phyloP scores from a whole-genome alignment of 37 sponge, comb jelly and placozoan genomes.

The Agelas oroides region DNA sequence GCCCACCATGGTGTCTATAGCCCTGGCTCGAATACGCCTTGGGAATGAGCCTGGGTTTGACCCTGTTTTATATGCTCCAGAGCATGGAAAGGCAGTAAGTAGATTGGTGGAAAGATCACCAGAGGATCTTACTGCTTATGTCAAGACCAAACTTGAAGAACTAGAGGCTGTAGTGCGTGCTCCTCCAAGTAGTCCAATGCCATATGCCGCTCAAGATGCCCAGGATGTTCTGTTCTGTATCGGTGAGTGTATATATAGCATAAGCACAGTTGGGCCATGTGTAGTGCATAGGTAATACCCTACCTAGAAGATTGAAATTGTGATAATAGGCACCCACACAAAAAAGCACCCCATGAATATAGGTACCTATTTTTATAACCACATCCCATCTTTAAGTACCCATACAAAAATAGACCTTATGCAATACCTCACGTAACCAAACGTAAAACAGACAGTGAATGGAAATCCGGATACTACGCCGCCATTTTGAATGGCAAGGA shows the following conservation, averaged over 20 bases:
- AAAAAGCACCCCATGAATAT: too few relatives aligned
- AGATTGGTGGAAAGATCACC: background rate
- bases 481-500: too few relatives aligned
- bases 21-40: constrained; percentile 36
- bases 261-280: too few relatives aligned
- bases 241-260: constrained; percentile 9
- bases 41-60: constrained; percentile 10
- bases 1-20: constrained; percentile 1
- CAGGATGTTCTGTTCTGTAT: constrained; percentile 28
- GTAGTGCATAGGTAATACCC: too few relatives aligned
- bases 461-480: too few relatives aligned
- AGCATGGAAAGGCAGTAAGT: constrained; percentile 35
- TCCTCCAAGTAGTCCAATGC: background rate
- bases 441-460: too few relatives aligned
- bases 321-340: too few relatives aligned
- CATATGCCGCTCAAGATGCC: background rate
- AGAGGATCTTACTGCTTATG: constrained; percentile 13
- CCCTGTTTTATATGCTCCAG: constrained; percentile 26
- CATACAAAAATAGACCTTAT: too few relatives aligned
- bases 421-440: too few relatives aligned
- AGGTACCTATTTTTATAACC: too few relatives aligned
- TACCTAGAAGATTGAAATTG: too few relatives aligned
- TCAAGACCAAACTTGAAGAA: background rate
- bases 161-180: background rate
- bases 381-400: too few relatives aligned